Conservation (phyloP, 2,888 invertebrate species). For the Opisthograptis luteolata region DNA sequence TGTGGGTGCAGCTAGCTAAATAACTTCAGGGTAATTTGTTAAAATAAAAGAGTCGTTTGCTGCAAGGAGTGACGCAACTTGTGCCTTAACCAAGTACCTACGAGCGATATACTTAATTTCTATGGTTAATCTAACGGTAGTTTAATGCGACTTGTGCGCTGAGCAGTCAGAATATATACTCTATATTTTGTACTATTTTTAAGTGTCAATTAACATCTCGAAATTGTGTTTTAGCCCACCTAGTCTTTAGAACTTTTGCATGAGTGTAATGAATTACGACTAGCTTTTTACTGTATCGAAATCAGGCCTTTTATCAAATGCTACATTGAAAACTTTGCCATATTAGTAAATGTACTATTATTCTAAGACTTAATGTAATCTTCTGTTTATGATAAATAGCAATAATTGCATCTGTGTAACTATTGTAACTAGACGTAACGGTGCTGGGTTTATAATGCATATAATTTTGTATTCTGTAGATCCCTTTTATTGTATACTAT, state of each 20-base stretch:
- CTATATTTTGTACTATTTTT: conserved; percentile 43
- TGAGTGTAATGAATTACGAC: conserved; percentile 61
- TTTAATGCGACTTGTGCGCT: conserved; percentile 37
- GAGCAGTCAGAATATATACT: conserved; percentile 38
- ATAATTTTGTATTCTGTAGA: conserved; percentile 75
- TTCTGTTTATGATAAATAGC: conserved; percentile 68
- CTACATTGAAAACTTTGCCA: conserved; percentile 85
- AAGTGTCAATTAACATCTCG: conserved; percentile 49
- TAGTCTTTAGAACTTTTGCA: conserved; percentile 76
- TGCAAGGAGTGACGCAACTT: conserved; percentile 39
- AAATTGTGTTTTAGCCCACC: conserved; percentile 78
- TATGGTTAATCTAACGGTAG: conserved; percentile 46
- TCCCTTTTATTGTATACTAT: conserved; percentile 52
- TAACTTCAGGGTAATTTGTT: conserved; percentile 49
- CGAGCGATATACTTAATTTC: conserved; percentile 48
- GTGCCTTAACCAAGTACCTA: conserved; percentile 53
- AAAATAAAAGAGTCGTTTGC: conserved; percentile 30
- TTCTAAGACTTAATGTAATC: conserved; percentile 78
- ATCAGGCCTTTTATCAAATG: conserved; percentile 74
- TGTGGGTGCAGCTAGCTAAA: conserved; percentile 64
- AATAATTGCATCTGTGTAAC: conserved; percentile 74
- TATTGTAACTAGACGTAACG: conserved; percentile 79
- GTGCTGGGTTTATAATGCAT: conserved; percentile 82
- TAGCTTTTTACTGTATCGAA: conserved; percentile 67
- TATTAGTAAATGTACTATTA: conserved; percentile 82